Evolutionary conservation across 2,888 invertebrate genomes (phyloP).

Genomic region (Sericinus montela): DNA sequence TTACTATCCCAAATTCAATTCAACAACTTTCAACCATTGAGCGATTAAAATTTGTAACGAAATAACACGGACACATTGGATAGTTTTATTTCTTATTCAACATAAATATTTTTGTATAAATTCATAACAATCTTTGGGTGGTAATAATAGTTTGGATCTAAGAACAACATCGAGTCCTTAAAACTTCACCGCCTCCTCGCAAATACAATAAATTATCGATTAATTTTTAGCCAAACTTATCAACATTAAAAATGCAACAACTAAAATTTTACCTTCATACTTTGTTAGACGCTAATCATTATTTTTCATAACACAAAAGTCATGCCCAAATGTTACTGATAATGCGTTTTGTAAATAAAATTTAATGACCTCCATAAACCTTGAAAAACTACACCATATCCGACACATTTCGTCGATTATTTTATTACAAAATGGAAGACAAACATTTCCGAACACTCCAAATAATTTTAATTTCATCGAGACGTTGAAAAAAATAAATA

Average conservation of each 20-base stretch:
- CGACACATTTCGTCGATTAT: constrained; percentile 3
- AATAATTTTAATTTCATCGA: constrained; percentile 12
- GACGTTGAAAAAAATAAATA: not conserved
- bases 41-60: constrained; percentile 23
- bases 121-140: constrained; percentile 80
- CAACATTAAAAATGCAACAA: constrained; percentile 45
- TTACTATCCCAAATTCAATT: too few species aligned
- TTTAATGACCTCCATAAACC: not conserved
- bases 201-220: constrained; percentile 38
- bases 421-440: constrained; percentile 27
- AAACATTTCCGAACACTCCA: constrained; percentile 20
- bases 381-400: not conserved
- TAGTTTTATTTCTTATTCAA: constrained; percentile 76
- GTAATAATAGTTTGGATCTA: constrained; percentile 59
- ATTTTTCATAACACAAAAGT: too few species aligned
- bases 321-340: too few species aligned
- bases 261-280: constrained; percentile 49
- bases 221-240: constrained; percentile 36
- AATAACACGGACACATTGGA: constrained; percentile 48
- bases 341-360: too few species aligned
- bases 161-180: constrained; percentile 56
- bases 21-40: constrained; percentile 2
- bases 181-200: constrained; percentile 34
- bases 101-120: constrained; percentile 79
- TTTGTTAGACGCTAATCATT: not conserved